These are phyloP conservation scores for Megalonaias nervosa DNA, from an alignment of 1,140 invertebrate species.

Conservation along the genomic window DNA sequence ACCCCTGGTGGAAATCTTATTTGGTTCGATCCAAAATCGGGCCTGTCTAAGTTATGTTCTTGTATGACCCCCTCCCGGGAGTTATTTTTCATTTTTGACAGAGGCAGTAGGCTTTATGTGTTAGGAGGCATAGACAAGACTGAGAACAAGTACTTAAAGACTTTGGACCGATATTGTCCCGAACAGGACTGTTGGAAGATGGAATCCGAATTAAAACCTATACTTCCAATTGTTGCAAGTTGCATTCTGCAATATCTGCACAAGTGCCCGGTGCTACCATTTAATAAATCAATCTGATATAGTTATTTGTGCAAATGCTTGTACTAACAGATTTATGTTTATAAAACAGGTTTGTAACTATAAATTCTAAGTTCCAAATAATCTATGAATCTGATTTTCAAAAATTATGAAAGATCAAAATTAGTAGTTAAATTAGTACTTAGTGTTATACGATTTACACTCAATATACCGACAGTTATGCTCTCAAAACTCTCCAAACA, in stretches of 20 bases:
- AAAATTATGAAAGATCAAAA: too few relatives aligned
- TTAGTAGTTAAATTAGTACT: too few relatives aligned
- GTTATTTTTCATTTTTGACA: slow-evolving; percentile 16
- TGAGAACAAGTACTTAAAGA: background rate
- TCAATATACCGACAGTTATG: too few relatives aligned
- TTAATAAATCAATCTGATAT: slow-evolving; percentile 1
- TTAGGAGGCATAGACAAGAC: slow-evolving; percentile 6
- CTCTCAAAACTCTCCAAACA: too few relatives aligned
- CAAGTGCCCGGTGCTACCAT: slow-evolving; percentile 23
- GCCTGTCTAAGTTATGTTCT: slow-evolving; percentile 22
- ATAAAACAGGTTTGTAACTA: too few relatives aligned
- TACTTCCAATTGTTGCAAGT: slow-evolving; percentile 16
- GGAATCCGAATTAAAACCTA: background rate
- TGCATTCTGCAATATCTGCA: slow-evolving; percentile 15
- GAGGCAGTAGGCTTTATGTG: slow-evolving; percentile 1
- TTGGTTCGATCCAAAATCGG: slow-evolving; percentile 14
- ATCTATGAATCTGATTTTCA: too few relatives aligned
- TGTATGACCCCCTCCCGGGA: slow-evolving; percentile 10
- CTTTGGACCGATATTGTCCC: slow-evolving; percentile 17
- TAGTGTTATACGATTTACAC: too few relatives aligned
- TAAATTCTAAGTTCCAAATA: too few relatives aligned
- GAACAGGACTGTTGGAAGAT: slow-evolving; percentile 11
- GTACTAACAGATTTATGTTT: too few relatives aligned
- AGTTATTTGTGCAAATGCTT: too few relatives aligned
- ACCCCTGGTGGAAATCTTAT: slow-evolving; percentile 25